phyloP scores from a whole-genome alignment of 2,113 vertebrate genomes.

The Numenius arquata region DNA sequence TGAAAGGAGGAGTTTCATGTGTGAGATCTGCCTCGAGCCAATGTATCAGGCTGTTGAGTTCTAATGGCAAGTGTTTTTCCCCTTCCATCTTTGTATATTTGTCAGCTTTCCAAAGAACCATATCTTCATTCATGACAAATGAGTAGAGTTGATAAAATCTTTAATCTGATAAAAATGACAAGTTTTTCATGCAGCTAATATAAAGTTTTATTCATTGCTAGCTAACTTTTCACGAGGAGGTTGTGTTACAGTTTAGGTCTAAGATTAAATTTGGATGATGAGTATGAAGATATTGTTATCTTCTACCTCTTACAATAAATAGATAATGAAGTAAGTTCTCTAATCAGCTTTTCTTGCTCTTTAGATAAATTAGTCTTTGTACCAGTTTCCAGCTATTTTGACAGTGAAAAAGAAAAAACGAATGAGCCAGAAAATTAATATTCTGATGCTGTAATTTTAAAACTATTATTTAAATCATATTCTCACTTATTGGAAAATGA shows the following conservation, averaged over 20 bases:
- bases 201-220: not conserved
- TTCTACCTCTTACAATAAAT: not conserved
- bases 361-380: slow-evolving; percentile 52
- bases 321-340: not conserved
- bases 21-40: not conserved
- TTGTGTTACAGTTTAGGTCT: not conserved
- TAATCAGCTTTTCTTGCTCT: slow-evolving; percentile 50
- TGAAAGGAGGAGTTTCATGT: not conserved
- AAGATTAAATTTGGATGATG: slow-evolving; percentile 59
- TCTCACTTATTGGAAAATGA: slow-evolving; percentile 23
- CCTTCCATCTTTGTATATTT: not conserved
- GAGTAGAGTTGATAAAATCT: not conserved
- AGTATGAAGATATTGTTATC: slow-evolving; percentile 42
- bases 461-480: slow-evolving; percentile 30
- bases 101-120: not conserved
- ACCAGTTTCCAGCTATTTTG: slow-evolving; percentile 35
- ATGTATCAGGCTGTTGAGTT: not conserved
- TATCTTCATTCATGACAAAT: not conserved
- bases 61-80: not conserved
- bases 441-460: slow-evolving; percentile 52
- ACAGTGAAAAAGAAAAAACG: slow-evolving; percentile 43
- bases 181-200: not conserved
- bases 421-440: slow-evolving; percentile 66
- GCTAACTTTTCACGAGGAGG: not conserved
- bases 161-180: not conserved